Percentiles rank a stretch among this genome's conserved stretches.
phyloP scores from a whole-genome alignment of 30 jellyfish, hydroid and myxozoan genomes.

The Turritopsis rubra region DNA sequence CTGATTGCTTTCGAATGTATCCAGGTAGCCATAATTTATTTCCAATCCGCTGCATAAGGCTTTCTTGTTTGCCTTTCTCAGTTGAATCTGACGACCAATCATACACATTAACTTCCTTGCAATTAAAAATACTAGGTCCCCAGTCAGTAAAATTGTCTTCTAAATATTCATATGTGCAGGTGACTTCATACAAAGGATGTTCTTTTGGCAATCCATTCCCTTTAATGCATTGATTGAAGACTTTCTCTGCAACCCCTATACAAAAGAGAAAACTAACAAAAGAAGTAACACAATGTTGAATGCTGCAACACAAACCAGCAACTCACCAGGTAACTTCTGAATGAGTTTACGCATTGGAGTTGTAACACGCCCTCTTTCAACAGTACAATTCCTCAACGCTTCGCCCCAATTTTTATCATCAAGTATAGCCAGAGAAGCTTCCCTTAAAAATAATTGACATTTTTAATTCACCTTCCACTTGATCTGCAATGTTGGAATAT shows the following conservation, averaged over 20 bases:
- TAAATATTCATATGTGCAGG: conserved; percentile 88
- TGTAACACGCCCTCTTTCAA: conserved; percentile 37
- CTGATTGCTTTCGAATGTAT: conserved; percentile 65
- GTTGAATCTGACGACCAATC: conserved; percentile 14
- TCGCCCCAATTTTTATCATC: conserved; percentile 47
- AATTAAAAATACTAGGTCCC: conserved; percentile 60
- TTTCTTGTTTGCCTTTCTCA: conserved; percentile 3
- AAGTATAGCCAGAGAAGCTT: conserved; percentile 44
- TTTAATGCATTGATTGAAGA: conserved; percentile 76
- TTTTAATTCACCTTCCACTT: neutral
- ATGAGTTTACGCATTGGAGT: conserved; percentile 75
- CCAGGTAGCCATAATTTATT: conserved; percentile 60
- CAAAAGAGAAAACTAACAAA: neutral
- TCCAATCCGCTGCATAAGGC: conserved; percentile 17
- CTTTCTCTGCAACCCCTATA: conserved; percentile 93
- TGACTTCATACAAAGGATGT: conserved; percentile 85
- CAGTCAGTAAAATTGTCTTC: conserved; percentile 90
- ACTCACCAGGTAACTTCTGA: conserved; percentile 55
- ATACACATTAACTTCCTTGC: conserved; percentile 18
- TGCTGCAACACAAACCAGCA: neutral
- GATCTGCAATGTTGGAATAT: too few relatives aligned
- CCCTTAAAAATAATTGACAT: conserved; percentile 48
- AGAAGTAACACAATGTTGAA: neutral
- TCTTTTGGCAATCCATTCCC: conserved; percentile 88
- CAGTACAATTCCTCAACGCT: conserved; percentile 51